Conservation (phyloP, 2,113 vertebrate genomes). For the Neodon shergylaensis region DNA sequence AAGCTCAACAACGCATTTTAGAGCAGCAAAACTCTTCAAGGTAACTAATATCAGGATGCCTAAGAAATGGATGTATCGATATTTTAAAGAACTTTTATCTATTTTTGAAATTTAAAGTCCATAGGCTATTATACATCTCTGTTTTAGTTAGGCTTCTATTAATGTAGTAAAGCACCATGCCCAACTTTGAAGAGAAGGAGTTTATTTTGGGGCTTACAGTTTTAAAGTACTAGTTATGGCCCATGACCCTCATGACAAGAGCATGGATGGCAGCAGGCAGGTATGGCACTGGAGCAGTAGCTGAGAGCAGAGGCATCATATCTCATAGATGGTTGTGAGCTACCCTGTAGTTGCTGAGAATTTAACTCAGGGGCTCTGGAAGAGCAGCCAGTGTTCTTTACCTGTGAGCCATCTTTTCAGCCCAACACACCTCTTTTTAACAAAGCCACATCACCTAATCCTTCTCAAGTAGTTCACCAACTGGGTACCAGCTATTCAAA, state of each 20-base stretch:
- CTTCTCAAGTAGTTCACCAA: not conserved
- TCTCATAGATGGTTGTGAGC: too few species aligned
- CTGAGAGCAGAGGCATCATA: not conserved
- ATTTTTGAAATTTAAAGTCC: constrained; percentile 29
- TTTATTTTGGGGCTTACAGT: not conserved
- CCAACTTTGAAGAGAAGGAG: not conserved
- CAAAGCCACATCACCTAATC: not conserved
- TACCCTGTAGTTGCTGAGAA: too few species aligned
- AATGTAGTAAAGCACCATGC: not conserved
- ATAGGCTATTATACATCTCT: not conserved
- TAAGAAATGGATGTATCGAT: not conserved
- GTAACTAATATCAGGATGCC: constrained; percentile 78
- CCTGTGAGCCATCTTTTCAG: too few species aligned
- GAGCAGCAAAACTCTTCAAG: constrained; percentile 98
- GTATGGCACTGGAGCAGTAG: not conserved
- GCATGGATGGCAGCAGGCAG: not conserved
- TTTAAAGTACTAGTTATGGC: not conserved
- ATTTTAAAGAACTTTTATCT: constrained; percentile 25
- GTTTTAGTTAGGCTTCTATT: not conserved
- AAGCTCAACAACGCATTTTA: constrained; percentile 94
- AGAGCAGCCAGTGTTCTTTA: too few species aligned
- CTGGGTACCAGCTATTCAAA: not conserved
- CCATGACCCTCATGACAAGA: not conserved
- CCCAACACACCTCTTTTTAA: not conserved
- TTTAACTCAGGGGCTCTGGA: too few species aligned